Base-by-base conservation (phyloP, 2,797 vertebrate genomes). In the Ispidina picta region DNA sequence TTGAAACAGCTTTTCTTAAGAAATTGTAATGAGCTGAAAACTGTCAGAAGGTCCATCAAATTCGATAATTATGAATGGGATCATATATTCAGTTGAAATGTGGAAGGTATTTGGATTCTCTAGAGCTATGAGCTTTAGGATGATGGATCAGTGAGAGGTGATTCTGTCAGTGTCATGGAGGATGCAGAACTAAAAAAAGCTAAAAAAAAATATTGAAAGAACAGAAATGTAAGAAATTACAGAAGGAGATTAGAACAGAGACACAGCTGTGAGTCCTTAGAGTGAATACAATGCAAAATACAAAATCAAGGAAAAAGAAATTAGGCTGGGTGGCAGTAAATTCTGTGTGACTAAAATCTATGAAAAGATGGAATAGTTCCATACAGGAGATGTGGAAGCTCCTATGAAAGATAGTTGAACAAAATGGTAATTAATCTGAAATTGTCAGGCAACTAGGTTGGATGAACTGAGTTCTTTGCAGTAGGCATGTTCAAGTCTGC, bases 351-450 rank as follows among this genome's bases (percentile, higher is more conserved):
- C 39, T 48, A 33, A 62, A 74, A 82, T 71, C 4, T 43, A n/a
- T 72, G 29, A 74, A 77, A 83, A 83, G 65, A 64, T 48, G 4
- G 29, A 73, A 39, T 43, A 69, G 39, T 35, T 89, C 28, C 44
- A 48, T 80, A 52, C 15, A 59, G 75, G 69, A 71, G 29, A 86
- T 21, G 22, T 44, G 33, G 59, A 90, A 84, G 12, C 13, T 94
- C 8, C 75, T 60, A 18, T 2, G 7, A 4, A 75, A 66, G 41
- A 7, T 10, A 74, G 18, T 18, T 71, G 60, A 80, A 81, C 29
- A 62, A 82, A 70, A 22, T 70, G 12, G 25, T 66, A 76, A 90
- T 94, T 92, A 88, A 74, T 76, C 60, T 86, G 33, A 80, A 92
- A 88, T 52, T 85, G 39, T 13, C 31, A 86, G 59, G 39, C 2